phyloP scores from a whole-genome alignment of 2,113 vertebrate species.

The Trinectes maculatus region DNA sequence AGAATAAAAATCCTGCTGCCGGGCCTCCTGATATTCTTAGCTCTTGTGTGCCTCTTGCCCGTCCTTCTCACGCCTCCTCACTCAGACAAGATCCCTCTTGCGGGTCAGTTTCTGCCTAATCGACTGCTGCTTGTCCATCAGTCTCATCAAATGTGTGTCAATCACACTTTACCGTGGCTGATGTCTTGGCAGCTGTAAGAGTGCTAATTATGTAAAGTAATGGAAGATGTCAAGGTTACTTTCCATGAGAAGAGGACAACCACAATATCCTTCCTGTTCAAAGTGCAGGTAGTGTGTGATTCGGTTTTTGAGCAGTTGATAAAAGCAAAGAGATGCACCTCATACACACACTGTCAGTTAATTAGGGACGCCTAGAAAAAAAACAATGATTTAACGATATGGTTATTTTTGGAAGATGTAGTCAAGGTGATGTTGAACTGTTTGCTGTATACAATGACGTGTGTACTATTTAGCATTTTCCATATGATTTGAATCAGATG shows the following conservation, averaged over 20 bases:
- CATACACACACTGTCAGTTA: not conserved
- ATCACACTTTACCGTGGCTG: constrained; percentile 40
- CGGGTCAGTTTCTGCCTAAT: constrained; percentile 44
- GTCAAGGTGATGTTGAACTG: not conserved
- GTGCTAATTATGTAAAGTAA: constrained; percentile 80
- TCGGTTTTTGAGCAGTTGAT: constrained; percentile 14
- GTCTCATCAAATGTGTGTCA: constrained; percentile 55
- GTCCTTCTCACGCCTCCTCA: constrained; percentile 26
- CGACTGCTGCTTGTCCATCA: constrained; percentile 50
- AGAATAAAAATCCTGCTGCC: constrained; percentile 10
- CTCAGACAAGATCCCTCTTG: constrained; percentile 11
- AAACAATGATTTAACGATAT: too few species aligned
- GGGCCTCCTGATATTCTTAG: constrained; percentile 52
- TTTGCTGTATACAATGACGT: not conserved
- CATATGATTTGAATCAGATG: not conserved
- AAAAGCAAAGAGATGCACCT: not conserved
- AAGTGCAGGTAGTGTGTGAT: constrained; percentile 12
- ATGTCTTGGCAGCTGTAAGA: constrained; percentile 57
- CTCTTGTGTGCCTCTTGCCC: constrained; percentile 47
- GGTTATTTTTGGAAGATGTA: too few species aligned
- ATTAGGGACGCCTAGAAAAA: not conserved
- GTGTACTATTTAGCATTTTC: not conserved
- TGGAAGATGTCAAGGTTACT: constrained; percentile 76
- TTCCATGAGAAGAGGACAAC: constrained; percentile 81
- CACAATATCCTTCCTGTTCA: constrained; percentile 85